A percentile compares a stretch with the other conserved stretches of the same genome.
These are phyloP conservation scores for Sebastolobus altivelis DNA, from an alignment of 2,797 vertebrate species.

Conservation along the genomic window DNA sequence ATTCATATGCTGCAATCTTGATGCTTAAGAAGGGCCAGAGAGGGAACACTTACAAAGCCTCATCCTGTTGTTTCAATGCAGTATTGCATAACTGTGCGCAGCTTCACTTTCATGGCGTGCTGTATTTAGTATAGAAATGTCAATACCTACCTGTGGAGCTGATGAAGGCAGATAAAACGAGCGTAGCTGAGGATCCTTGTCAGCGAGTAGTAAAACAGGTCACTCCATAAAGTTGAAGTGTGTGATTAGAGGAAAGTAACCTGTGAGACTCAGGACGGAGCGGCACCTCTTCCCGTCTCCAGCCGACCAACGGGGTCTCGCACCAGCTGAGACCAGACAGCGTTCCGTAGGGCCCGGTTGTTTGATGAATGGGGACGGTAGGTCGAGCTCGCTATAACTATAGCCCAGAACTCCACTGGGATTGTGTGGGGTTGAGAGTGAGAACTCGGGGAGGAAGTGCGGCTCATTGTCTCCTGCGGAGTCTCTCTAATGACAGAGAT, in stretches of 20 bases:
- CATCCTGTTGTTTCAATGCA: neutral
- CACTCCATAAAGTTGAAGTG: slow-evolving; percentile 73
- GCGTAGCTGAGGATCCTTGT: slow-evolving; percentile 40
- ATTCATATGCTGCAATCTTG: neutral
- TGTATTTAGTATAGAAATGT: slow-evolving; percentile 58
- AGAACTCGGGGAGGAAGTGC: slow-evolving; percentile 8
- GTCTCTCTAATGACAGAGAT: slow-evolving; percentile 36
- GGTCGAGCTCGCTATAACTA: slow-evolving; percentile 10
- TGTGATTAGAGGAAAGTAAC: slow-evolving; percentile 61
- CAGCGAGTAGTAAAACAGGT: slow-evolving; percentile 59
- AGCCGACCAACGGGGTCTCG: neutral
- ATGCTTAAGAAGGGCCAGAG: neutral
- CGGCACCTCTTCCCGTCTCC: neutral
- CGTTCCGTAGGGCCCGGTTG: neutral
- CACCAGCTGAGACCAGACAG: slow-evolving; percentile 34
- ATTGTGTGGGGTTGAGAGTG: slow-evolving; percentile 6
- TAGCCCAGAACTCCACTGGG: slow-evolving; percentile 18
- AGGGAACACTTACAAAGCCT: neutral
- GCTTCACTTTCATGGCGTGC: slow-evolving; percentile 35
- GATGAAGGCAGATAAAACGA: slow-evolving; percentile 61
- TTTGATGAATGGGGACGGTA: slow-evolving; percentile 47
- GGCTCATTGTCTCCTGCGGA: slow-evolving; percentile 39
- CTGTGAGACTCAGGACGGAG: slow-evolving; percentile 32
- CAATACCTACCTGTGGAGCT: slow-evolving; percentile 70
- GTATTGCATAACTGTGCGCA: neutral